Evolutionary conservation across 2,888 invertebrate species (phyloP), one percentile per base, ranked within the genome.

Genomic region (Lamellibrachia satsuma): DNA sequence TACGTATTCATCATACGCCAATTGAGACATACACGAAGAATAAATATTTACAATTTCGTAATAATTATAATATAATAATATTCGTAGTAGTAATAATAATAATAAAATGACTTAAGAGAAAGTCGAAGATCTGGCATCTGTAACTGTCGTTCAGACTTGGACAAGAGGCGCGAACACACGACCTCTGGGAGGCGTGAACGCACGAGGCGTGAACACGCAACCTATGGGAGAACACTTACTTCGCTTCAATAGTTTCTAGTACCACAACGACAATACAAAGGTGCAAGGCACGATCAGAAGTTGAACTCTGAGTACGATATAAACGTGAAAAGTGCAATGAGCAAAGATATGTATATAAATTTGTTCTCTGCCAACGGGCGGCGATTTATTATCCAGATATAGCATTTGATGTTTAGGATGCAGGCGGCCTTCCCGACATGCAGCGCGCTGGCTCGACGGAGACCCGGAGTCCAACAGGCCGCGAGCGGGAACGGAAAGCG

Each of bases 11-110:
- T 75, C 75, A 75, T 75, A 75, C 75, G 75, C 75, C 75, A 75
- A 75, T 75, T 4, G 75, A 75, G 75, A 75, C 75, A 75, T 75
- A 75, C 75, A 75, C 75, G n/a, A 22, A 75, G 75, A 75, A 75
- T 75, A 75, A 75, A 75, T 75, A 75, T 75, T 75, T 75, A 75
- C 75, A 75, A 75, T 75, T 75, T 75, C 75, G 75, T 75, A 75
- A 75, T 75, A 75, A 22, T 75, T 75, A 75, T 75, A 75, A 75
- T 75, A 15, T 75, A 75, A 75, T 60, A 60, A 60, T 75, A 75
- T 3, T 75, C 15, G 15, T 75, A 15, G 75, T 75, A 75, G 75
- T 75, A 75, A 75, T 75, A 75, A 75, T 75, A 75, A 75, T 57
- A 57, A 57, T 75, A 11, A 75, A 75, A 22, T 75, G 22, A 75